Conservation (phyloP, 1,140 invertebrate genomes). For the Fopius arisanus region DNA sequence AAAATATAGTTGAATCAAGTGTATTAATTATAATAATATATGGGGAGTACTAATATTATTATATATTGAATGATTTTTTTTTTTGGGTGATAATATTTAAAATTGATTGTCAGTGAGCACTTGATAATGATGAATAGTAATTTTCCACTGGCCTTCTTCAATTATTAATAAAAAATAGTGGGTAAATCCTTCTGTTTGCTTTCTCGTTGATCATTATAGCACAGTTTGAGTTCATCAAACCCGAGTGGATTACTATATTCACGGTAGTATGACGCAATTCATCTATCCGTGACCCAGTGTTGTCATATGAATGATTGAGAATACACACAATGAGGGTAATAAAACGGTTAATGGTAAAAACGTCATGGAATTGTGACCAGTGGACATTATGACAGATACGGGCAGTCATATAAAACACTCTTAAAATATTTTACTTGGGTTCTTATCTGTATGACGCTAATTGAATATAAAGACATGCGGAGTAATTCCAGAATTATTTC, state of each 20-base stretch:
- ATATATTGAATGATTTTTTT: no score
- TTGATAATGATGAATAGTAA: no score
- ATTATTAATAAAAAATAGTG: not conserved
- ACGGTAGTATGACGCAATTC: not conserved
- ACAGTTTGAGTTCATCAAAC: not conserved
- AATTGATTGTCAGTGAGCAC: no score
- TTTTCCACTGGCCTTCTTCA: not conserved
- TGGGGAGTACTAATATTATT: no score
- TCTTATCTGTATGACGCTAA: not conserved
- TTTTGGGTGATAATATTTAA: no score
- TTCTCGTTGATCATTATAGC: not conserved
- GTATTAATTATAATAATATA: no score
- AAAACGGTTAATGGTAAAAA: conserved; percentile 10
- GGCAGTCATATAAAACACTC: conserved; percentile 7
- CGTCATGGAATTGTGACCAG: conserved; percentile 26
- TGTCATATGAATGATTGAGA: not conserved
- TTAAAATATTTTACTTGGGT: not conserved
- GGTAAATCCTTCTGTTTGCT: not conserved
- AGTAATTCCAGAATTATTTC: no score
- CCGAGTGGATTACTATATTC: not conserved
- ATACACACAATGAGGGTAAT: not conserved
- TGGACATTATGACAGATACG: conserved; percentile 11
- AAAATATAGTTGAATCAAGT: no score
- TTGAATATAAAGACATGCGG: not conserved
- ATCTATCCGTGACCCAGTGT: conserved; percentile 17